These are phyloP conservation scores for Numida meleagris DNA, from an alignment of 2,113 vertebrate species.

Conservation along the genomic window DNA sequence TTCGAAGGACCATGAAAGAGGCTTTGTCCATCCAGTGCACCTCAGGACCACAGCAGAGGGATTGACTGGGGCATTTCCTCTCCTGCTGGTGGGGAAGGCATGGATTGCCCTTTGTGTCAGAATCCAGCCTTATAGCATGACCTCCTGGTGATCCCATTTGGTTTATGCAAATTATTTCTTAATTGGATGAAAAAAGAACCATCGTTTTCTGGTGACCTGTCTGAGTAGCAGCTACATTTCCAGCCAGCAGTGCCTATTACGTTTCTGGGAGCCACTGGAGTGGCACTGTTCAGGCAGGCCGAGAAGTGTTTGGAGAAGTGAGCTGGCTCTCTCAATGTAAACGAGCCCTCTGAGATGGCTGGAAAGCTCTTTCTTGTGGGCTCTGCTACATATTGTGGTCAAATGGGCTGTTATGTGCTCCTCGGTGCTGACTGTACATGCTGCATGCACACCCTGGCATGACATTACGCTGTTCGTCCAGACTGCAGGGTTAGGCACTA, in stretches of 20 bases:
- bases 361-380: constrained; percentile 28
- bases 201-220: neutral
- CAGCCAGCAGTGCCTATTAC: neutral
- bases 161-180: neutral
- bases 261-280: rapidly evolving
- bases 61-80: neutral
- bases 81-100: neutral
- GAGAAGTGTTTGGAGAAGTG: neutral
- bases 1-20: neutral
- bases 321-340: neutral
- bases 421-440: neutral
- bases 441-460: neutral
- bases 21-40: neutral
- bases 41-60: neutral
- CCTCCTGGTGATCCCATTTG: neutral
- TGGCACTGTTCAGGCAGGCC: constrained; percentile 14
- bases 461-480: neutral
- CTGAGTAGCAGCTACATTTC: neutral
- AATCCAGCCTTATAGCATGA: neutral
- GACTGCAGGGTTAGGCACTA: neutral
- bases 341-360: constrained; percentile 18
- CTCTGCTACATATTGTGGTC: neutral
- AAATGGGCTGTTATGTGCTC: neutral
- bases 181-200: neutral
- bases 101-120: neutral